phyloP scores from a whole-genome alignment of 2,113 vertebrate genomes.

The Varanus salvator region DNA sequence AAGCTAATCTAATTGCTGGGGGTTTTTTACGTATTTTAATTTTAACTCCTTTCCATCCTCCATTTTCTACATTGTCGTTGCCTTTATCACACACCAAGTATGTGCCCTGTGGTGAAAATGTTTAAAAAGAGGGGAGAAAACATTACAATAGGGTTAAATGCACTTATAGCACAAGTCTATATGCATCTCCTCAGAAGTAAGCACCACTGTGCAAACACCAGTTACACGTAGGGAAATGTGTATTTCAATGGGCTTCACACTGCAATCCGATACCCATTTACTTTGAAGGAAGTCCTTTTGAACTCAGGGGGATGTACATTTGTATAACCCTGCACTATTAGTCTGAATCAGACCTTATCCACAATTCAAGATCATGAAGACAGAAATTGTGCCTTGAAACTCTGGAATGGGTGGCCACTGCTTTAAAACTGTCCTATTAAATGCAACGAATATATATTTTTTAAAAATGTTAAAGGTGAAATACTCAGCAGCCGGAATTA shows the following conservation, averaged over 20 bases:
- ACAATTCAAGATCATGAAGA: neutral
- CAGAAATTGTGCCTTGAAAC: slow-evolving; percentile 42
- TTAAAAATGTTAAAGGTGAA: slow-evolving; percentile 60
- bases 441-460: slow-evolving; percentile 38
- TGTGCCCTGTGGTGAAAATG: slow-evolving; percentile 13
- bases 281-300: too few relatives aligned
- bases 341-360: neutral
- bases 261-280: too few relatives aligned
- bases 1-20: slow-evolving; percentile 66
- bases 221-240: neutral
- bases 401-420: slow-evolving; percentile 22
- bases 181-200: too few relatives aligned
- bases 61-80: slow-evolving; percentile 3
- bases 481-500: slow-evolving; percentile 56
- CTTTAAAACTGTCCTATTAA: slow-evolving; percentile 15
- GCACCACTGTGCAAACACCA: too few relatives aligned
- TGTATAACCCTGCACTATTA: too few relatives aligned
- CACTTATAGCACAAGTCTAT: neutral
- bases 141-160: neutral
- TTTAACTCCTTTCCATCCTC: slow-evolving; percentile 40
- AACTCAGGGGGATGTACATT: too few relatives aligned
- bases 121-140: neutral
- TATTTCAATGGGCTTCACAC: neutral
- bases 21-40: slow-evolving; percentile 66
- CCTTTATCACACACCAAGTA: slow-evolving; percentile 36